phyloP scores from a whole-genome alignment of 1,140 invertebrate genomes.

The Portunus trituberculatus region DNA sequence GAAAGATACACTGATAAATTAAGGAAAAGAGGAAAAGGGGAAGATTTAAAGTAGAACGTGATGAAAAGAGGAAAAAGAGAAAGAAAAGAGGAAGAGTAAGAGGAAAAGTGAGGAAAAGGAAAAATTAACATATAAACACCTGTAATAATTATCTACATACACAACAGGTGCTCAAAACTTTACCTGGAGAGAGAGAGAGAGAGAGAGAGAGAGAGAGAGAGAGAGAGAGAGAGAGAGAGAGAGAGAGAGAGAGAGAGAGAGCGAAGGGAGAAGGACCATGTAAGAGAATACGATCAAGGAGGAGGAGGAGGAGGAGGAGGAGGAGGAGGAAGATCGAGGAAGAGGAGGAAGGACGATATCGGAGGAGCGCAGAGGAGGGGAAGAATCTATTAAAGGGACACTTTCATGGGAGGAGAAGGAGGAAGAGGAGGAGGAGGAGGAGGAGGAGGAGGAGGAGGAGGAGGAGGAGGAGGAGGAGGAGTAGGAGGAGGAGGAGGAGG shows the following conservation, averaged over 20 bases:
- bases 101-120: not conserved
- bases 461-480: conserved; percentile 16
- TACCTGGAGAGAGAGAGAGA: no score
- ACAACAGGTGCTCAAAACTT: no score
- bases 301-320: not conserved
- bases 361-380: not conserved
- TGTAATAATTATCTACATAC: no score
- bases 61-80: not conserved
- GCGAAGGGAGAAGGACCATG: not conserved
- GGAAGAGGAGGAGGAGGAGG: not conserved
- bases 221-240: not conserved
- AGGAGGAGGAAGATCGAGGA: not conserved
- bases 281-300: not conserved
- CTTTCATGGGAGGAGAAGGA: not conserved
- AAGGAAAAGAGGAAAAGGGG: no score
- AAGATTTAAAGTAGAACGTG: not conserved
- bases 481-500: not conserved
- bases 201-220: not conserved
- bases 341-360: not conserved
- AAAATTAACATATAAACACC: no score
- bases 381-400: not conserved
- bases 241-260: not conserved
- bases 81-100: not conserved
- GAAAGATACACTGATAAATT: no score
- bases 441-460: not conserved